Evolutionary conservation across 1,140 invertebrate species (phyloP), one percentile per base, ranked within the genome.

Genomic region (Pachypeltis micranthus): DNA sequence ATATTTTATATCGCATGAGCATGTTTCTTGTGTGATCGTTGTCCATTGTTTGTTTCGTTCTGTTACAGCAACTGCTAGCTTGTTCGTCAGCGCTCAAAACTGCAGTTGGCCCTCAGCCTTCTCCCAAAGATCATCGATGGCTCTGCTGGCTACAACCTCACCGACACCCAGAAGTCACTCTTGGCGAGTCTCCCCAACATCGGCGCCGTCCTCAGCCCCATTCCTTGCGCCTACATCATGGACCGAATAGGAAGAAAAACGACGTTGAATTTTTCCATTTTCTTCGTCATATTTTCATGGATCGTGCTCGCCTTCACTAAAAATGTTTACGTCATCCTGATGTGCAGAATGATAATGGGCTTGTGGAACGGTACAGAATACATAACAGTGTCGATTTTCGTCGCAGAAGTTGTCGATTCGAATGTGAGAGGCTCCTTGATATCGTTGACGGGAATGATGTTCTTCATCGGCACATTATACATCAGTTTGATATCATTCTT

Each of bases 371-470:
- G 88, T 1, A 80, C 87, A 66, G 77, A 85, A 0, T 90, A 88
- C 72, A 86, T 88, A 0, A 80, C 83, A 7, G 79, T 85, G 1
- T 82, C 83, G 0, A 77, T 84, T 66, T 85, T 84, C 66, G 72
- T 84, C 1, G 80, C 78, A 16, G 83, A 85, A 70, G 78, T 81
- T 1, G 79, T 66, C 21, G 62, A 67, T 7, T 59, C 66, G 0
- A 16, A 39, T 2, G 62, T 68, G 4, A 1, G 69, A 10, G 69
- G 69, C 4, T 26, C 61, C 0, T 12, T 68, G 0, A 88, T 90
- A 4, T 88, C 88, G 4, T 87, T 90, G 0, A 83, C 89, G 59
- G 88, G 93, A 70, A 72, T 90, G 7, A 88, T 87, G 69, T 81
- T 86, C 31, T 81, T 81, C 3, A 63, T 87, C 16, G 93, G 93